Conservation (phyloP, 1,140 invertebrate genomes). For the Chironomus striatipennis region DNA sequence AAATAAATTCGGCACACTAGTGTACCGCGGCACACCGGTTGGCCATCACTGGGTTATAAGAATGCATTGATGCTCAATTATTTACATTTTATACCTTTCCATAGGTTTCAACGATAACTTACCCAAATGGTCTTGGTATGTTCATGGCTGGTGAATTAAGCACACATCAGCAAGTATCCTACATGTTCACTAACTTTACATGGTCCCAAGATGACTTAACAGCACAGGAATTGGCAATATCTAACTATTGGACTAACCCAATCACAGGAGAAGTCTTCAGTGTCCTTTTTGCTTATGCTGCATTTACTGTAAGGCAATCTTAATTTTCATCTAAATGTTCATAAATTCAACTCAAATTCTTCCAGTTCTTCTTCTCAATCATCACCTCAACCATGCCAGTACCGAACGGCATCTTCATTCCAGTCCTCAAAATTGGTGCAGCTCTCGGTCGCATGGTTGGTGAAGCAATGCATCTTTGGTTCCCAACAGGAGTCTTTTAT, state of each 20-base stretch:
- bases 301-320: slow-evolving; percentile 71
- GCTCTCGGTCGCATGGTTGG: slow-evolving; percentile 85
- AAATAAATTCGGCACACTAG: too few relatives aligned
- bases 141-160: slow-evolving; percentile 84
- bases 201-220: slow-evolving; percentile 75
- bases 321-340: background rate
- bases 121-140: slow-evolving; percentile 75
- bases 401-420: slow-evolving; percentile 92
- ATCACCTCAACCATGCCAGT: slow-evolving; percentile 92
- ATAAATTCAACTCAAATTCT: slow-evolving; percentile 26
- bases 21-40: too few relatives aligned
- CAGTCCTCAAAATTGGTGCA: slow-evolving; percentile 91
- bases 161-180: slow-evolving; percentile 66
- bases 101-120: slow-evolving; percentile 61
- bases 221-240: slow-evolving; percentile 73
- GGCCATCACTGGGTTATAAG: too few relatives aligned
- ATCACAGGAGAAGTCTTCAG: slow-evolving; percentile 73
- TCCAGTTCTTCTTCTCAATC: slow-evolving; percentile 85
- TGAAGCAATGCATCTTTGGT: slow-evolving; percentile 87
- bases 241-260: slow-evolving; percentile 83
- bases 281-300: slow-evolving; percentile 72
- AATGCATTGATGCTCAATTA: too few relatives aligned
- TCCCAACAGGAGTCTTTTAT: slow-evolving; percentile 83
- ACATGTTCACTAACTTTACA: slow-evolving; percentile 92
- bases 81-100: too few relatives aligned